Conservation (phyloP, 2,888 invertebrate species). For the Aleiodes testaceus region DNA sequence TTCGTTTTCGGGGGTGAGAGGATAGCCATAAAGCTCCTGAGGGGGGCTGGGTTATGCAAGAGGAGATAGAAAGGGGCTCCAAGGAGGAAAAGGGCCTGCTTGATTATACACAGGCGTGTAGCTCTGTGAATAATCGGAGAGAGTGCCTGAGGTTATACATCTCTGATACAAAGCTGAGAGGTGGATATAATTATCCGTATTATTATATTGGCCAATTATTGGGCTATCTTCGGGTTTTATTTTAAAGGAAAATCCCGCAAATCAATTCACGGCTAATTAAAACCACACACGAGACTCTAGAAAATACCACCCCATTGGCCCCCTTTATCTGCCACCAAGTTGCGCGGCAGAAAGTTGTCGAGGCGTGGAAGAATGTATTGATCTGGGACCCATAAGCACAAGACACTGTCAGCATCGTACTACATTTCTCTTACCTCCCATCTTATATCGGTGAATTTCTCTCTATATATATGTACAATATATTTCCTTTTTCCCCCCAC, state of each 20-base stretch:
- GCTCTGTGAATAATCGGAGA: slow-evolving; percentile 43
- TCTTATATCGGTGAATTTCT: slow-evolving; percentile 42
- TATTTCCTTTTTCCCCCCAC: neutral
- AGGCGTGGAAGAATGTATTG: slow-evolving; percentile 71
- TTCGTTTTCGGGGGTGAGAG: slow-evolving; percentile 36
- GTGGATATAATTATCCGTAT: neutral
- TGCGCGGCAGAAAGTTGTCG: slow-evolving; percentile 64
- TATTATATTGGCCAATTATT: too few species aligned
- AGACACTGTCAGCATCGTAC: slow-evolving; percentile 62
- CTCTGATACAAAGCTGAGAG: slow-evolving; percentile 63
- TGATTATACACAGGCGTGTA: slow-evolving; percentile 47
- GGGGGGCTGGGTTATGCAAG: slow-evolving; percentile 34
- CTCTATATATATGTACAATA: slow-evolving; percentile 9
- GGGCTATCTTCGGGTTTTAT: too few species aligned
- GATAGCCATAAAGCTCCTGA: slow-evolving; percentile 40
- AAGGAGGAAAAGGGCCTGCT: slow-evolving; percentile 37
- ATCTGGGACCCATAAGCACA: slow-evolving; percentile 66
- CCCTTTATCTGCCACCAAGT: slow-evolving; percentile 57
- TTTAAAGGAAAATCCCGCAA: too few species aligned
- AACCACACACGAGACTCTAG: neutral
- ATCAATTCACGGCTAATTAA: too few species aligned
- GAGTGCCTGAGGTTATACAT: slow-evolving; percentile 61
- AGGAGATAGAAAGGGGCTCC: slow-evolving; percentile 14
- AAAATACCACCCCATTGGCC: slow-evolving; percentile 7
- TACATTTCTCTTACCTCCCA: slow-evolving; percentile 49